Conservation (phyloP, 2,797 vertebrate genomes). For the Mallotus villosus region DNA sequence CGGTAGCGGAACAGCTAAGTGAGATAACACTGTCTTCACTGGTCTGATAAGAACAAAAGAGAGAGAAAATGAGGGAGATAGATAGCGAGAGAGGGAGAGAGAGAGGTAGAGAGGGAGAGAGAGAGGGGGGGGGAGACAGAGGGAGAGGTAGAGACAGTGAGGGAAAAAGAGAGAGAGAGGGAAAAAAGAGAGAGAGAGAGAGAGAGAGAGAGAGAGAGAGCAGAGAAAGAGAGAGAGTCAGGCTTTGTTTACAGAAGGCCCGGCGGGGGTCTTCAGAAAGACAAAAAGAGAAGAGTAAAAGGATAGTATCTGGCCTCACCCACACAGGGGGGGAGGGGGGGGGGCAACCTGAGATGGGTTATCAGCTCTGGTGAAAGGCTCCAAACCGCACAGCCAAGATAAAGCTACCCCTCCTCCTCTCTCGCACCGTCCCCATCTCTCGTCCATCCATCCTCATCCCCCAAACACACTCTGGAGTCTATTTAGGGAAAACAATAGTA, state of each 20-base stretch:
- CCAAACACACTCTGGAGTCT: no score
- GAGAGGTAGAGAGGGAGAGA: background rate
- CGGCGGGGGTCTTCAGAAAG: constrained; percentile 16
- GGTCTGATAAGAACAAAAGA: constrained; percentile 47
- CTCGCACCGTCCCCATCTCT: background rate
- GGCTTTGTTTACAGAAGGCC: constrained; percentile 39
- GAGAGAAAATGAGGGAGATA: background rate
- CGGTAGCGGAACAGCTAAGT: constrained; percentile 52
- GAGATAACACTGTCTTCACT: constrained; percentile 65
- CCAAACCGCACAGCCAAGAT: constrained; percentile 45
- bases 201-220: constrained; percentile 18
- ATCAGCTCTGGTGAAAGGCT: constrained; percentile 53
- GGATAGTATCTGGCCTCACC: constrained; percentile 69
- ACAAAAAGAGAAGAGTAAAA: constrained; percentile 18
- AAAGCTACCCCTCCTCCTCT: constrained; percentile 27
- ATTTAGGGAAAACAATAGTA: no score
- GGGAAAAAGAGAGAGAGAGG: constrained; percentile 2
- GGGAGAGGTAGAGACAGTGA: background rate
- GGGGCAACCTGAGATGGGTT: constrained; percentile 51
- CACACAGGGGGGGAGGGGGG: constrained; percentile 8
- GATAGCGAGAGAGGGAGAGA: background rate
- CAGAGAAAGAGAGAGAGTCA: constrained; percentile 6
- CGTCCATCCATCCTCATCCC: background rate
- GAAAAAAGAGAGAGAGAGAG: background rate
- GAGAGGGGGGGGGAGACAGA: constrained; percentile 11